A percentile compares a stretch with the other conserved stretches of the same genome.
Evolutionary conservation across 92 coral and sea anemone genomes (phyloP).

Genomic region (Bergia puertoricense): DNA sequence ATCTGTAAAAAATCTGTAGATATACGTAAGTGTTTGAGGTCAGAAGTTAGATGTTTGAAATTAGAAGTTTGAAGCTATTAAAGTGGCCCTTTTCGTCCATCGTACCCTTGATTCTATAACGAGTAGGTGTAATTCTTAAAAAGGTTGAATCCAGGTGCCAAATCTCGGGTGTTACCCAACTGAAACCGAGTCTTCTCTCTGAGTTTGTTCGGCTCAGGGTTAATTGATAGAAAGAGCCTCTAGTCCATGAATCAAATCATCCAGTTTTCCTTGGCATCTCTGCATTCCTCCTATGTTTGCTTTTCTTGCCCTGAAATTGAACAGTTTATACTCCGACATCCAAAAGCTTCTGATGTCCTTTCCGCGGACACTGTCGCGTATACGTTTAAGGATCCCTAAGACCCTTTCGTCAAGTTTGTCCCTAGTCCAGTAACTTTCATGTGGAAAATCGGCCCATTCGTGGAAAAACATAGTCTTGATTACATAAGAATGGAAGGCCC

Average conservation of each 20-base stretch:
- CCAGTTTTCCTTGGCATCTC: conserved; percentile 16
- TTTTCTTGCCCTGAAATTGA: conserved; percentile 59
- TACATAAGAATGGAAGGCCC: conserved; percentile 59
- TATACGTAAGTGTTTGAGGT: too few species aligned
- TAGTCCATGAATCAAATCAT: conserved; percentile 11
- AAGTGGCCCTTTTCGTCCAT: too few species aligned
- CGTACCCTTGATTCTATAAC: too few species aligned
- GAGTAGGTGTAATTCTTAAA: too few species aligned
- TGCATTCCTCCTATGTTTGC: conserved; percentile 20
- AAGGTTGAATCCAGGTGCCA: too few species aligned
- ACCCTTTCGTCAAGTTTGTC: conserved; percentile 47
- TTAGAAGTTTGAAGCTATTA: too few species aligned
- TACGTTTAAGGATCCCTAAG: conserved; percentile 35
- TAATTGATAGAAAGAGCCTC: conserved; percentile 6
- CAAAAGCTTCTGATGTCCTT: conserved; percentile 61
- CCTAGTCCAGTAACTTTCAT: conserved; percentile 37
- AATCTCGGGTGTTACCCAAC: too few species aligned
- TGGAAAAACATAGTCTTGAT: conserved; percentile 64
- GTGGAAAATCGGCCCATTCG: conserved; percentile 59
- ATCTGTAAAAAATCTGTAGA: too few species aligned
- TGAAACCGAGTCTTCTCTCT: too few species aligned
- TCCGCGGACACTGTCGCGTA: conserved; percentile 40
- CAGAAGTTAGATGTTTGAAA: too few species aligned
- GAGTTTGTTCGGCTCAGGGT: neutral
- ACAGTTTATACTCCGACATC: conserved; percentile 63